Percentiles rank a stretch among this genome's conserved stretches.
Evolutionary conservation across 2,113 vertebrate species (phyloP).

Genomic region (Rutilus rutilus): DNA sequence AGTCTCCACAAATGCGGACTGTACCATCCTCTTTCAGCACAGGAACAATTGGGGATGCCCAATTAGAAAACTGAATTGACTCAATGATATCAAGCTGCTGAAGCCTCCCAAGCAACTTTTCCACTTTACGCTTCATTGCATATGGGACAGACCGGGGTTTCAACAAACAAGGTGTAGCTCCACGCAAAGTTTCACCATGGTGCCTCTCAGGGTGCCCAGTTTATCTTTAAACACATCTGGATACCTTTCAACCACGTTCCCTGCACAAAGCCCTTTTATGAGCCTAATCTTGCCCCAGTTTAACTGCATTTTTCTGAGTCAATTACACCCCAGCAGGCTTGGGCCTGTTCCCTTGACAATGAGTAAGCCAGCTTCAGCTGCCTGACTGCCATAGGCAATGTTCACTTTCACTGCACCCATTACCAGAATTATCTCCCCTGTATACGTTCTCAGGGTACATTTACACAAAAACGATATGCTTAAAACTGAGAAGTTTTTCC

Average conservation of each 20-base stretch:
- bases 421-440: neutral
- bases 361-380: too few relatives aligned
- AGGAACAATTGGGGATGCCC: neutral
- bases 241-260: constrained; percentile 13
- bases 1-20: neutral
- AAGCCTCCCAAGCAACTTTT: neutral
- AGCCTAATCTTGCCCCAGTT: neutral
- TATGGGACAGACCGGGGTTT: constrained; percentile 34
- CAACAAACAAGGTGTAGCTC: neutral
- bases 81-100: neutral
- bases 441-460: neutral
- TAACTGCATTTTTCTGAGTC: neutral
- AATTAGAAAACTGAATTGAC: neutral
- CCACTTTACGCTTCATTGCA: constrained; percentile 30
- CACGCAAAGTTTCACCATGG: neutral
- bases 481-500: too few relatives aligned
- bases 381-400: neutral
- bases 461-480: too few relatives aligned
- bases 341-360: too few relatives aligned
- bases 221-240: constrained; percentile 30
- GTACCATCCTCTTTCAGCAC: neutral
- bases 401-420: neutral
- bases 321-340: neutral
- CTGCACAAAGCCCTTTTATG: neutral
- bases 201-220: constrained; percentile 15